Percentiles rank a stretch among this genome's conserved stretches.
These are phyloP conservation scores for Chamaetylas fuelleborni DNA, from an alignment of 2,113 vertebrate genomes.

Conservation along the genomic window DNA sequence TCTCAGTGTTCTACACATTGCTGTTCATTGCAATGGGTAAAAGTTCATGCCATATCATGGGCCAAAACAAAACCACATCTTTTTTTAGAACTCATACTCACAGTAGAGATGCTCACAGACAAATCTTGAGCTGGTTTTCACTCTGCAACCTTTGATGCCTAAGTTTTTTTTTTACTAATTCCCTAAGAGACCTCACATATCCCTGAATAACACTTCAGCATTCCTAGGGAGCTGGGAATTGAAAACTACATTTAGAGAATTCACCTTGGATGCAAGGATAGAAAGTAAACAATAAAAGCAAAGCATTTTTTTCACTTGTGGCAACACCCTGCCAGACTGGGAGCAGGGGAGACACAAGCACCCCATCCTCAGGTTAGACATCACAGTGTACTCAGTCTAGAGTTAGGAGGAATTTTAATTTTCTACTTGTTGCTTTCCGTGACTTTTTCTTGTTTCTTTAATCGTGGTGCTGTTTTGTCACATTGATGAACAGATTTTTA, in stretches of 20 bases:
- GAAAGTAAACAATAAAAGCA: background rate
- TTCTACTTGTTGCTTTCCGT: background rate
- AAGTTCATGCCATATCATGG: background rate
- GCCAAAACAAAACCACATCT: background rate
- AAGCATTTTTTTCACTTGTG: background rate
- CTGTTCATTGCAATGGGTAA: background rate
- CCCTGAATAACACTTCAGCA: background rate
- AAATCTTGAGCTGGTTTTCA: background rate
- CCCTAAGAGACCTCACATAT: background rate
- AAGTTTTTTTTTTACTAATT: background rate
- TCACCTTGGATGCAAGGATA: background rate
- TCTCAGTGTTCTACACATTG: background rate
- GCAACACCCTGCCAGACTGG: background rate
- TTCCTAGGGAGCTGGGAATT: background rate
- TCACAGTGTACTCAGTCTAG: background rate
- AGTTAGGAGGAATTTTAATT: background rate
- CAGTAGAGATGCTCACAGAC: background rate
- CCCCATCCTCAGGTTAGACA: background rate
- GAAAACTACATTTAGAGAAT: background rate
- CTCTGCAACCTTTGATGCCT: background rate
- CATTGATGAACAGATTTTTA: background rate
- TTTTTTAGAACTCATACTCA: background rate
- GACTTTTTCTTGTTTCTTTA: conserved; percentile 2
- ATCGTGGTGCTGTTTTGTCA: background rate
- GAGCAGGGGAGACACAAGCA: background rate